Percentiles rank a stretch among this genome's conserved stretches.
Conservation (phyloP, 2,113 vertebrate species). For the Mastomys coucha region DNA sequence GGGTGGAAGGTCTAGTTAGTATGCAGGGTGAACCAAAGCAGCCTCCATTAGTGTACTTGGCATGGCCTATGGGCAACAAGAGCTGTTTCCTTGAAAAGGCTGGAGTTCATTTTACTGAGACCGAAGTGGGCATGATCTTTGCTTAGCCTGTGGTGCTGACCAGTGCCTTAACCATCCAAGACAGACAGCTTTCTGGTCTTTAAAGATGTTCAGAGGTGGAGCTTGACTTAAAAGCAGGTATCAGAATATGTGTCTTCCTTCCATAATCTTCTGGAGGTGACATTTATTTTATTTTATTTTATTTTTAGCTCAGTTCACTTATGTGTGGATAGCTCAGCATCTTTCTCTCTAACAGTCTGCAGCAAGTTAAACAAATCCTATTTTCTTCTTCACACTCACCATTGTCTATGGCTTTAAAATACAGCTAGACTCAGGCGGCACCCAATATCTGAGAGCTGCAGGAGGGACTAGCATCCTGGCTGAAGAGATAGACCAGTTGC, state of each 20-base stretch:
- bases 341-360: neutral
- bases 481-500: neutral
- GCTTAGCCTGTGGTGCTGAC: neutral
- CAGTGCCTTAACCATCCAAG: neutral
- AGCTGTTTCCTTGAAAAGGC: neutral
- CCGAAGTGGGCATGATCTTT: slow-evolving; percentile 1
- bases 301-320: slow-evolving; percentile 14
- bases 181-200: neutral
- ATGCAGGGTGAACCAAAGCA: neutral
- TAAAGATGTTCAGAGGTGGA: neutral
- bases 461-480: neutral
- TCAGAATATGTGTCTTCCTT: neutral
- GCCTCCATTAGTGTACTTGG: neutral
- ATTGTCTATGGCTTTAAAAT: neutral
- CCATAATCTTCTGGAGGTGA: neutral
- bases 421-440: neutral
- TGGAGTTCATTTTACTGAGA: slow-evolving; percentile 3
- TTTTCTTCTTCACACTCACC: neutral
- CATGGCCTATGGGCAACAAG: neutral
- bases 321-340: neutral
- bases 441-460: neutral
- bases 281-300: neutral
- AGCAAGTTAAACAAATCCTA: neutral
- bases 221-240: neutral
- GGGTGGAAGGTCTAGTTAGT: neutral